phyloP scores from a whole-genome alignment of 2,113 vertebrate species.

The Varanus komodoensis region DNA sequence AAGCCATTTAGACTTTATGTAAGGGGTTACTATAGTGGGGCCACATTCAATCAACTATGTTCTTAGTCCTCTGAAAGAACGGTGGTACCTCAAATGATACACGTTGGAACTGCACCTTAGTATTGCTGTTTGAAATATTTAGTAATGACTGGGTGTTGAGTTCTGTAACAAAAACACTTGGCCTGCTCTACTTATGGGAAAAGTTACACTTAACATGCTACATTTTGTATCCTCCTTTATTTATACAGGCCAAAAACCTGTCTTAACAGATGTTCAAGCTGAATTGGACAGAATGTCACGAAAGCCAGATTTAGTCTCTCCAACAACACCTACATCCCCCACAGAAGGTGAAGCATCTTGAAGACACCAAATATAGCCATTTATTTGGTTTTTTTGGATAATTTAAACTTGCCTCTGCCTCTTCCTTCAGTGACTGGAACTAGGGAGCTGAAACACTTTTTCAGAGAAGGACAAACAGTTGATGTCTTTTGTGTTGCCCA shows the following conservation, averaged over 20 bases:
- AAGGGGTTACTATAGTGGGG: not conserved
- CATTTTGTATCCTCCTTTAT: constrained; percentile 4
- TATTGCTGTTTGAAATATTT: not conserved
- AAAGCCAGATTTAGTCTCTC: constrained; percentile 88
- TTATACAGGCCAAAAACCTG: constrained; percentile 91
- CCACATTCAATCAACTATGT: not conserved
- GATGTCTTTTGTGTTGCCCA: constrained; percentile 73
- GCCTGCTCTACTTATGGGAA: not conserved
- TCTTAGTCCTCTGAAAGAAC: not conserved
- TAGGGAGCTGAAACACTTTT: constrained; percentile 74
- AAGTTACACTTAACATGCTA: constrained; percentile 29
- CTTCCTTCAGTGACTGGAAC: constrained; percentile 82
- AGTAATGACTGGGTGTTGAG: not conserved
- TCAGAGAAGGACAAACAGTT: constrained; percentile 70
- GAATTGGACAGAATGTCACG: constrained; percentile 97
- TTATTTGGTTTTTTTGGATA: constrained; percentile 76
- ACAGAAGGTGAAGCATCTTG: constrained; percentile 93
- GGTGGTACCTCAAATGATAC: not conserved
- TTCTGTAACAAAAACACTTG: not conserved
- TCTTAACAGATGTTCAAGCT: constrained; percentile 95
- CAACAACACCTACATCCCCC: constrained; percentile 86
- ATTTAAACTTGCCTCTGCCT: constrained; percentile 81
- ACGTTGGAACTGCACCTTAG: not conserved
- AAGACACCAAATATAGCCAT: constrained; percentile 86
- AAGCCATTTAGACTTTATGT: not conserved